These are phyloP conservation scores for Craniophora ligustri DNA, from an alignment of 2,888 invertebrate species.

Conservation along the genomic window DNA sequence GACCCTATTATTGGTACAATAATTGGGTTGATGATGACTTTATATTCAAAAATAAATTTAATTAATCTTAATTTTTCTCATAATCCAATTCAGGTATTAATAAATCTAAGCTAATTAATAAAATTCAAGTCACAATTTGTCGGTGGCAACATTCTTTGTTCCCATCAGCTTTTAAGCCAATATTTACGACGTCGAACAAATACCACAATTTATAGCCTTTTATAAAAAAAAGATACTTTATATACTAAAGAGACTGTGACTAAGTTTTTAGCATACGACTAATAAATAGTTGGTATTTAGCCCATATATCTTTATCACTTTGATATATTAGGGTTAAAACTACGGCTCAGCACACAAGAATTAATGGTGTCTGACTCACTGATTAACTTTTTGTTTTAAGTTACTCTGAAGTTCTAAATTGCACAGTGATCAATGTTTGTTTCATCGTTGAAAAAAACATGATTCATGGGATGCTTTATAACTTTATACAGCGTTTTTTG, in stretches of 20 bases:
- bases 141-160: constrained; percentile 10
- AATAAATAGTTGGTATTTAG: constrained; percentile 20
- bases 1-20: too few species aligned
- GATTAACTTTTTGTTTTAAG: neutral
- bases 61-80: too few species aligned
- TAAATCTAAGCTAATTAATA: constrained; percentile 23
- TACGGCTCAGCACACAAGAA: neutral
- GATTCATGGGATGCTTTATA: neutral
- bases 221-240: constrained; percentile 23
- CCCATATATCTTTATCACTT: constrained; percentile 18
- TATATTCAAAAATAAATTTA: too few species aligned
- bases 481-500: too few species aligned
- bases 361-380: constrained; percentile 1
- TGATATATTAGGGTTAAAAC: constrained; percentile 30
- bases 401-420: constrained; percentile 8
- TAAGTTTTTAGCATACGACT: constrained; percentile 16
- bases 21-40: too few species aligned
- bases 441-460: neutral
- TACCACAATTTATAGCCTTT: constrained; percentile 15
- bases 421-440: neutral
- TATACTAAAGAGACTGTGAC: constrained; percentile 13
- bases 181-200: constrained; percentile 25
- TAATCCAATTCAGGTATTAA: too few species aligned
- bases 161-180: constrained; percentile 9
- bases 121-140: neutral